Conservation (phyloP, 2,113 vertebrate genomes). For the Otus sunia region DNA sequence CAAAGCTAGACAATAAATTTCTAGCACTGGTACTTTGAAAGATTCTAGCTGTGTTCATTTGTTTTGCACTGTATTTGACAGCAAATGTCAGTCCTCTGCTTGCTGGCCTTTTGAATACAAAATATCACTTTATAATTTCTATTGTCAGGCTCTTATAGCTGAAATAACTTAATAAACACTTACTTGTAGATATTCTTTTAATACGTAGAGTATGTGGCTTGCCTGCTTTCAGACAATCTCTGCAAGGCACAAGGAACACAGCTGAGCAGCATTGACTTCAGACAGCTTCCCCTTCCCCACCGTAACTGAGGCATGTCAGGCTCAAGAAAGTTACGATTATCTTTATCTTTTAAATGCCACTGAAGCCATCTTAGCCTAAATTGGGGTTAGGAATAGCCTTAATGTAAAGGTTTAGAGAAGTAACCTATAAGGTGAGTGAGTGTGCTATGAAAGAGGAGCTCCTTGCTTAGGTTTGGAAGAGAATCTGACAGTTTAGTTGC, state of each 20-base stretch:
- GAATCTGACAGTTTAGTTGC: background rate
- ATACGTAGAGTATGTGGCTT: background rate
- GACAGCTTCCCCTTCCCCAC: background rate
- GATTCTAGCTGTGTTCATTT: background rate
- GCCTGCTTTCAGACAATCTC: background rate
- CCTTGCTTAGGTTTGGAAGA: background rate
- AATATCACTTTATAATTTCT: background rate
- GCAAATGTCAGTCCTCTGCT: background rate
- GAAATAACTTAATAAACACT: background rate
- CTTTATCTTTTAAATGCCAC: background rate
- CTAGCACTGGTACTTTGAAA: background rate
- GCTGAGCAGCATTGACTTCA: background rate
- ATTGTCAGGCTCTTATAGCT: background rate
- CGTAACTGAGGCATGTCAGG: background rate
- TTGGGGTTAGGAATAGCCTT: background rate
- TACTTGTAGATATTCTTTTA: background rate
- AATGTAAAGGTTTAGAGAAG: background rate
- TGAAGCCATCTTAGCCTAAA: background rate
- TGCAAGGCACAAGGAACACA: fast-evolving
- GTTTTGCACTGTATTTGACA: background rate
- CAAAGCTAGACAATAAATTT: background rate
- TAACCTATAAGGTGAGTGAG: background rate
- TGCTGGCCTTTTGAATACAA: background rate
- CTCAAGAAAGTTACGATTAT: background rate
- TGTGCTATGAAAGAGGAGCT: background rate